phyloP scores from a whole-genome alignment of 2,797 vertebrate species.

The Poeciliopsis paucimaculata region DNA sequence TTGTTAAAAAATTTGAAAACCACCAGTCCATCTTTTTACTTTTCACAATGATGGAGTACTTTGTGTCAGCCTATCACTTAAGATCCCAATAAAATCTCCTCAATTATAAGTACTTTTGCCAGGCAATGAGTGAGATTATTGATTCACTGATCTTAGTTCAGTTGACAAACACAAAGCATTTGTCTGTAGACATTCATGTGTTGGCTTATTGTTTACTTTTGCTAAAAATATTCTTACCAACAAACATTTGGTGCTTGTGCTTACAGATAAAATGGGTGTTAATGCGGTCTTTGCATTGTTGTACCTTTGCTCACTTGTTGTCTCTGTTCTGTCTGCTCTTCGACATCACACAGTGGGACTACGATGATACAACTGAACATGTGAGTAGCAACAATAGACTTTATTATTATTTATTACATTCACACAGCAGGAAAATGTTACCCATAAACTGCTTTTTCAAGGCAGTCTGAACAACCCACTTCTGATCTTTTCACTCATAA shows the following conservation, averaged over 20 bases:
- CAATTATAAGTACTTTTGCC: not conserved
- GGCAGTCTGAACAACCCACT: too few relatives aligned
- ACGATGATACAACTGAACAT: slow-evolving; percentile 98
- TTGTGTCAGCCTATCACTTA: not conserved
- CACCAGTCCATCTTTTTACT: not conserved
- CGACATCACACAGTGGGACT: slow-evolving; percentile 93
- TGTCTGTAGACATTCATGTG: not conserved
- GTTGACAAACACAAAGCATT: not conserved
- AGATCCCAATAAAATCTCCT: not conserved
- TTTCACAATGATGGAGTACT: not conserved
- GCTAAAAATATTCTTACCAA: not conserved
- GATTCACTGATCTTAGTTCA: not conserved
- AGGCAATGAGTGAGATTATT: not conserved
- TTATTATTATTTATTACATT: too few relatives aligned
- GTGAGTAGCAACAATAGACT: slow-evolving; percentile 85
- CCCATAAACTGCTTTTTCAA: too few relatives aligned
- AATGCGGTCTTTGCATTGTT: slow-evolving; percentile 54
- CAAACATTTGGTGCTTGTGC: slow-evolving; percentile 10
- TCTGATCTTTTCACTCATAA: too few relatives aligned
- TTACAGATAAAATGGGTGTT: slow-evolving; percentile 11
- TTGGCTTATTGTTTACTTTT: not conserved
- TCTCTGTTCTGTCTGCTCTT: slow-evolving; percentile 64
- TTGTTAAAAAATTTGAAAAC: not conserved
- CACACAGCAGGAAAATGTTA: too few relatives aligned
- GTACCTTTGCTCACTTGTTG: slow-evolving; percentile 41